These are phyloP conservation scores for Eptesicus fuscus DNA, from an alignment of 2,113 vertebrate species.

Conservation along the genomic window DNA sequence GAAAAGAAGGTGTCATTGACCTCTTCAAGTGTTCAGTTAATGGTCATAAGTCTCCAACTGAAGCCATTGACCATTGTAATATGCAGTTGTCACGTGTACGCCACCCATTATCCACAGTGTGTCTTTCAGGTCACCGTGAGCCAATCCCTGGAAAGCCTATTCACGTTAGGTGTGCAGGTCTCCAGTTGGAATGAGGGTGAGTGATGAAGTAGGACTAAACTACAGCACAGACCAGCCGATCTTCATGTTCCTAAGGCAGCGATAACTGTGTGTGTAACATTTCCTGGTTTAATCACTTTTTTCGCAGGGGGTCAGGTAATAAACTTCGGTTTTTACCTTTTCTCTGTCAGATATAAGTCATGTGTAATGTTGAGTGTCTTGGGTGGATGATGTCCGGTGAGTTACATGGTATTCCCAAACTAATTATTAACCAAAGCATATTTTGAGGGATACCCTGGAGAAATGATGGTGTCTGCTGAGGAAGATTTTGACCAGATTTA, in stretches of 20 bases:
- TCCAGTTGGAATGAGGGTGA: neutral
- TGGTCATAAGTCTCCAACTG: no score
- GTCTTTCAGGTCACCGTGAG: no score
- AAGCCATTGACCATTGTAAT: no score
- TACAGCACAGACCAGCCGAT: neutral
- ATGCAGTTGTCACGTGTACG: no score
- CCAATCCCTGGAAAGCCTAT: no score
- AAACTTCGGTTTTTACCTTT: neutral
- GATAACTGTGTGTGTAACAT: neutral
- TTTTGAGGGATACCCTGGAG: neutral
- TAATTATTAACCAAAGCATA: neutral
- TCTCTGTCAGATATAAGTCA: no score
- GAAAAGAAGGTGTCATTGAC: no score
- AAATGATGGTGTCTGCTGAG: neutral
- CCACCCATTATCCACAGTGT: neutral
- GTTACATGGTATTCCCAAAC: neutral
- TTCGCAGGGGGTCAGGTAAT: neutral
- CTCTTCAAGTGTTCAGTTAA: no score
- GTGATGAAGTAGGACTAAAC: no score
- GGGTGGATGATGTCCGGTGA: no score
- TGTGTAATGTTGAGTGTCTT: neutral
- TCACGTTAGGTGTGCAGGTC: no score
- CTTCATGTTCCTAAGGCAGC: neutral
- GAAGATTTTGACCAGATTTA: neutral
- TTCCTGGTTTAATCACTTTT: fast-evolving